A percentile compares a stretch with the other conserved stretches of the same genome.
These are phyloP conservation scores for Neocrepidodera transversa DNA, from an alignment of 2,888 invertebrate species.

Conservation along the genomic window DNA sequence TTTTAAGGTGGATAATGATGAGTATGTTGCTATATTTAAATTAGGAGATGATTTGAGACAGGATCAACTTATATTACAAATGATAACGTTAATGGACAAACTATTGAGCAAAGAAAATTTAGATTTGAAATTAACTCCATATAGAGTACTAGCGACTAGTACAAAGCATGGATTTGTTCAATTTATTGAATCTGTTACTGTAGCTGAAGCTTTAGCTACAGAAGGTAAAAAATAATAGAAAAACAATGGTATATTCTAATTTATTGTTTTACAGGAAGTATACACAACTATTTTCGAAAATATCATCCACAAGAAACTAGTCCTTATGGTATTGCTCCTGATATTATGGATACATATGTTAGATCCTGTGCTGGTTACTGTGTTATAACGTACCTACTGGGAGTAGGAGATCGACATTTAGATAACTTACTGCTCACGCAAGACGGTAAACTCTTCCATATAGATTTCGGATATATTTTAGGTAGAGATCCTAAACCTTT, in stretches of 20 bases:
- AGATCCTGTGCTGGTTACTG: constrained; percentile 97
- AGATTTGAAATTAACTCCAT: constrained; percentile 95
- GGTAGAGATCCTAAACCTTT: constrained; percentile 98
- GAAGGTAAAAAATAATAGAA: constrained; percentile 67
- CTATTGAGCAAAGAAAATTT: constrained; percentile 91
- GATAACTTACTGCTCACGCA: constrained; percentile 95
- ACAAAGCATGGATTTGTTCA: constrained; percentile 96
- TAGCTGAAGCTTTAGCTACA: constrained; percentile 87
- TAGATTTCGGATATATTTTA: constrained; percentile 97
- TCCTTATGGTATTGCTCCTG: constrained; percentile 89
- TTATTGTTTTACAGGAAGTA: constrained; percentile 69
- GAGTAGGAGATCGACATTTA: constrained; percentile 96
- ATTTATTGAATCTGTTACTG: constrained; percentile 90
- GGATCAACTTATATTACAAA: constrained; percentile 96
- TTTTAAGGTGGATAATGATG: constrained; percentile 67
- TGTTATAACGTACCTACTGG: constrained; percentile 96
- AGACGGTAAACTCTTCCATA: constrained; percentile 92
- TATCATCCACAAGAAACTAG: constrained; percentile 87
- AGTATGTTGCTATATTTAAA: constrained; percentile 96
- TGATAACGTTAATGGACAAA: constrained; percentile 98
- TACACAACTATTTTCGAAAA: constrained; percentile 92
- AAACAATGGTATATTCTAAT: neutral
- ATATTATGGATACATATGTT: constrained; percentile 98
- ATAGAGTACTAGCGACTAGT: constrained; percentile 93
- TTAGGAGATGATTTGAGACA: constrained; percentile 97